Percentiles rank a stretch among this genome's conserved stretches.
These are phyloP conservation scores for Labrus mixtus DNA, from an alignment of 2,113 vertebrate species.

Conservation along the genomic window DNA sequence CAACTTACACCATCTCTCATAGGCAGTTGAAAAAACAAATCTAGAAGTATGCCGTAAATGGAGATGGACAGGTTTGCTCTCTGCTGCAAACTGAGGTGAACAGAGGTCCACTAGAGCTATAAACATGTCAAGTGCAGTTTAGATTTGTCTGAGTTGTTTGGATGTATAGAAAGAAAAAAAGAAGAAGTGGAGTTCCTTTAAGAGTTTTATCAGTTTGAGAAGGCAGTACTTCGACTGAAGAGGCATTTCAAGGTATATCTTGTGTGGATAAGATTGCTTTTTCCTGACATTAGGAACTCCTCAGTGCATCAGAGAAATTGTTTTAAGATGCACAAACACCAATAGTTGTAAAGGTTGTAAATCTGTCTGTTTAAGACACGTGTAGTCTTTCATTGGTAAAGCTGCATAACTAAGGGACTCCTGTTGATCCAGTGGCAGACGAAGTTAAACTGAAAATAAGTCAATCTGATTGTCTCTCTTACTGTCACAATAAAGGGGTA, in stretches of 20 bases:
- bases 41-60: background rate
- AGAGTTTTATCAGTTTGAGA: background rate
- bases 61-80: background rate
- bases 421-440: background rate
- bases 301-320: background rate
- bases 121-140: background rate
- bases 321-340: background rate
- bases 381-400: background rate
- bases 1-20: too few relatives aligned
- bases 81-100: background rate
- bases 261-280: background rate
- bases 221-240: background rate
- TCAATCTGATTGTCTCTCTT: too few relatives aligned
- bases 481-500: background rate
- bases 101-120: background rate
- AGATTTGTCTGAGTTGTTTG: background rate
- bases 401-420: background rate
- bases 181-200: background rate
- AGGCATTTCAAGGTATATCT: background rate
- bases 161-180: background rate
- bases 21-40: background rate
- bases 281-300: background rate
- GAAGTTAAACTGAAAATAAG: background rate
- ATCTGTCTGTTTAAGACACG: background rate
- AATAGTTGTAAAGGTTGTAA: background rate